Evolutionary conservation across 1,140 invertebrate genomes (phyloP), one percentile per base, ranked within the genome.

Genomic region (Caenorhabditis brenneri): DNA sequence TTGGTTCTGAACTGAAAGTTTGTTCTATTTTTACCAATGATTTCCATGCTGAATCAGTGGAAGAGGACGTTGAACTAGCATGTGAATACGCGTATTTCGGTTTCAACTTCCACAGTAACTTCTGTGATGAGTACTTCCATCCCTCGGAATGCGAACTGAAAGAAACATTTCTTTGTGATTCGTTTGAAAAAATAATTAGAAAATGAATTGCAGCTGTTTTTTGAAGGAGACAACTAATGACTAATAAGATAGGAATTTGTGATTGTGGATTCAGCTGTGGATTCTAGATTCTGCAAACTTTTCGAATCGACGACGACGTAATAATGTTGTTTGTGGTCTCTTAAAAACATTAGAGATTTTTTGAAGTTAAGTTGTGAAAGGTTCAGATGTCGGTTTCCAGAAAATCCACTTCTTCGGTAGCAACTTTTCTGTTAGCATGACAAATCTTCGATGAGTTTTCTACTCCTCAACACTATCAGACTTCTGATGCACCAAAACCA

Each of bases 41-140:
- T 65, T 83, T 83, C 82, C 82, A 83, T 39, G 82, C 82, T 15
- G 82, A 83, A 48, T 83, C 82, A 0, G 82, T 83, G 4, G 82
- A 83, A 19, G 82, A 83, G 29, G 53, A 65, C 10, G 82, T 83
- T 24, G 48, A 53, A 42, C 79, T 80, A 5, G 79, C 79, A 53
- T 80, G 79, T 24, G 79, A 80, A 53, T 53, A 80, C 29, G 51
- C 51, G 16, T 80, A 80, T 55, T 80, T 80, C 27, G 79, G 79
- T 53, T 80, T 80, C 15, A 80, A 53, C 27, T 80, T 80, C 79
- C 79, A 80, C 16, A 80, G 22, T 16, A 80, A 24, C 27, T 80
- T 80, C 33, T 80, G 79, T 36, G 79, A 80, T n/a, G 79, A 80
- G 31, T 80, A 80, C 19, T 80, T 80, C 79, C 79, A 80, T 33